Evolutionary conservation across 2,888 invertebrate species (phyloP), one percentile per base, ranked within the genome.

Genomic region (Liodrosophila aerea): DNA sequence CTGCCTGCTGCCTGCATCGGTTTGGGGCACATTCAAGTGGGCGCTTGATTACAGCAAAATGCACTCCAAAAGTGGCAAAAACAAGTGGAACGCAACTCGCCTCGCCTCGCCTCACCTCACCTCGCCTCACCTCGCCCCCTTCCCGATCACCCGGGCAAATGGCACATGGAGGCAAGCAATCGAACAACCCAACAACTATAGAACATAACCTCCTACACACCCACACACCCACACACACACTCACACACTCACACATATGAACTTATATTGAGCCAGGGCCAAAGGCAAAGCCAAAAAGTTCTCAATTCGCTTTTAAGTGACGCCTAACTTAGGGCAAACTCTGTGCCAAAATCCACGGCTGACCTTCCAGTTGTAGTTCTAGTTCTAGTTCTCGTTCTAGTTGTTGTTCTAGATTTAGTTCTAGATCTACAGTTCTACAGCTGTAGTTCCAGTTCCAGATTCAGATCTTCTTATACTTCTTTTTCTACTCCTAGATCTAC

Each of bases 21-120:
- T 44, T 50, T 58, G 37, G 47, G 52, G 29, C 30, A 47, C 31
- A 61, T 61, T 80, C 43, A 67, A 78, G 84, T 80, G 62, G 68
- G 64, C 73, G 73, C 73, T 81, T 85, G 78, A 82, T 85, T 81
- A 85, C 81, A 85, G 78, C 69, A 59, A 85, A 75, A 85, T 85
- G 64, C 69, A 85, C 81, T 81, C 68, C 30, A 76, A 73, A 75
- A 66, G 75, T 75, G 75, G 72, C 62, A 57, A 72, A 65, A 50
- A 49, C 52, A 68, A 72, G 53, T 46, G 54, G 11, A 54, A 41
- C 39, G 30, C 27, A 54, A 41, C 39, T 30, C 27, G 43, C 37
- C 46, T 30, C 29, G 50, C 46, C 54, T 34, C 46, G 47, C 50
- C 46, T 4, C 39, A 5, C 22, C 22, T 22, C 16, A 40, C 37